Base-by-base conservation (phyloP, 1,140 invertebrate species). In the Drosophila repletoides region DNA sequence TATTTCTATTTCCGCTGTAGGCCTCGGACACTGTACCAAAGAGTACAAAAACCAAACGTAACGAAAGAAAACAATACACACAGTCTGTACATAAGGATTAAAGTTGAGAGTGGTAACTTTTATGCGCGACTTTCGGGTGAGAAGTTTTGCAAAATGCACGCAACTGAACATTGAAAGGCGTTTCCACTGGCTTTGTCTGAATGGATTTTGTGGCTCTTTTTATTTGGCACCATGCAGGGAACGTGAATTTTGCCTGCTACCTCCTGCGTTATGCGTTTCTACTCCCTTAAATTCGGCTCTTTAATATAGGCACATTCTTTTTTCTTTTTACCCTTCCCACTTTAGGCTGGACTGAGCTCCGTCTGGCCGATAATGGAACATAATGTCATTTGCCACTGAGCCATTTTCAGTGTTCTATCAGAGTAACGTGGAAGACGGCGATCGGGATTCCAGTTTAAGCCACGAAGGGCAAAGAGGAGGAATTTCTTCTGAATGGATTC, bases 131-230 rank as follows among this genome's bases (percentile, higher is more conserved):
- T 84, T 55, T 53, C 34, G 56, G 52, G 5, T 21, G 43, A 49
- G 49, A 17, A 26, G 49, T 33, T 60, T n/a, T 52, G 40, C 55
- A 33, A 53, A 53, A 48, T 61, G 36, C 14, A 31, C 17, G 12
- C 34, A 49, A 31, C 29, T 19, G 36, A n/a, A n/a, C n/a, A n/a
- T n/a, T n/a, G n/a, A 59, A 58, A 49, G 48, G 66, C 65, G 61
- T 52, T 43, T 66, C 71, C 60, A 17, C 58, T 52, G 61, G 65
- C 70, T 59, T 63, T 74, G 55, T 77, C 52, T 71, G 60, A 86
- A 72, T 86, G 75, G 80, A 84, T 86, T 79, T 86, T 84, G 80
- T 71, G 71, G 79, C 61, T 71, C 65, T 84, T 73, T 83, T 69
- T 81, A 83, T 84, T 81, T 83, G 79, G 73, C 74, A 77, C 64